Base-by-base conservation (phyloP, 2,797 vertebrate genomes). In the Spondyliosoma cantharus region DNA sequence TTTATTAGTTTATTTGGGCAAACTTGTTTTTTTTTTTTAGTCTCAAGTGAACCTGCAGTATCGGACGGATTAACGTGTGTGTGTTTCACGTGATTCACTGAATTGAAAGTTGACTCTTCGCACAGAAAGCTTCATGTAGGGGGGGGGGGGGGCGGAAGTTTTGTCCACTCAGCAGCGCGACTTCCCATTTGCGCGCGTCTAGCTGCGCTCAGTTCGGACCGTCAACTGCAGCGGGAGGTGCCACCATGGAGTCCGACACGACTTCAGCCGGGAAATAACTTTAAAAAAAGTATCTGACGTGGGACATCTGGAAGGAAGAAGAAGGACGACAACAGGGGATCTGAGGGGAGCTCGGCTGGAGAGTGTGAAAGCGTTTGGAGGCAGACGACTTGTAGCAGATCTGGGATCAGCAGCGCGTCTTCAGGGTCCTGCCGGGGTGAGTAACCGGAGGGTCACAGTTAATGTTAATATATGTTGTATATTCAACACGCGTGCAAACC, bases 151-250 rank as follows among this genome's bases (percentile, higher is more conserved):
- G 62, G 56, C 42, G 74, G 17, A 17, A 43, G 16, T 81, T 61
- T 48, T 49, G 79, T 57, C 52, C 56, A 49, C 72, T 87, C 81
- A 57, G 82, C 45, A 60, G 0, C 7, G 49, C 16, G 60, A 86
- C 86, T 86, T 83, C 87, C 86, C 76, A 67, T 52, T 69, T 24
- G 62, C 53, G 17, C 56, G n/a, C n/a, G n/a, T n/a, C n/a, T n/a
- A n/a, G n/a, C n/a, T 24, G 62, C 53, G 17, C 56, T 17, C 27
- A 2, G 12, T 29, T 13, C 3, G 3, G 16, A 16, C 4, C 3
- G 53, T 49, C n/a, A 2, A 43, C 8, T 16, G 72, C 62, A 3
- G 32, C 59, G 58, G 42, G 2, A 7, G 7, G 37, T 11, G 37
- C 37, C 29, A 61, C 19, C 52, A 62, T 66, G 80, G 74, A 69